Evolutionary conservation across 2,888 invertebrate genomes (phyloP).

Genomic region (Synanthedon tipuliformis): DNA sequence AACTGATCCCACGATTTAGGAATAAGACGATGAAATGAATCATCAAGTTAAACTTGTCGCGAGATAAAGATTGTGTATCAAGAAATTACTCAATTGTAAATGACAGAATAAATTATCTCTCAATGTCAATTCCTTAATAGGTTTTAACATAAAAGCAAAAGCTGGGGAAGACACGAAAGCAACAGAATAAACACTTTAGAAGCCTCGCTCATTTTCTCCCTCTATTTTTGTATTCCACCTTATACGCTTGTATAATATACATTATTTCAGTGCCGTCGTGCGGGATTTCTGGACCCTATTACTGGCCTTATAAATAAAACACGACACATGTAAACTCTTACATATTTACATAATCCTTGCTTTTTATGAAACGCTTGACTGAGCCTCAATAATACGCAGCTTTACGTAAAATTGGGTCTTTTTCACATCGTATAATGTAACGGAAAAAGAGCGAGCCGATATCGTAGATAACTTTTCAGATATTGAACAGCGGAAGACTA

Average conservation of each 20-base stretch:
- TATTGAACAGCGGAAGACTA: not conserved
- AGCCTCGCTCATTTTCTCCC: slow-evolving; percentile 1
- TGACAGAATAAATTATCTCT: not conserved
- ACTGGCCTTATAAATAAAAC: slow-evolving; percentile 14
- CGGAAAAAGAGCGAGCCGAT: too few species aligned
- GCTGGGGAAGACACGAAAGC: not conserved
- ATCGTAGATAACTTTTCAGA: too few species aligned
- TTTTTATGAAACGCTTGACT: slow-evolving; percentile 5
- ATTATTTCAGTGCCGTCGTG: slow-evolving; percentile 6
- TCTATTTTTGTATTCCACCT: slow-evolving; percentile 2
- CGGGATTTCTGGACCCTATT: slow-evolving; percentile 8
- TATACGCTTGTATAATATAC: slow-evolving; percentile 8
- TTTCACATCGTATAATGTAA: too few species aligned
- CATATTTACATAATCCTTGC: slow-evolving; percentile 8
- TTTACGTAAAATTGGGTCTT: too few species aligned
- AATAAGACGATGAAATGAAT: slow-evolving; percentile 6
- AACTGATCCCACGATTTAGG: slow-evolving; percentile 8
- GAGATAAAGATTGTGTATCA: not conserved
- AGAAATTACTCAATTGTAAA: not conserved
- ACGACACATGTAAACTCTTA: slow-evolving; percentile 9
- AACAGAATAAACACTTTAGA: not conserved
- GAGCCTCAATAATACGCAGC: slow-evolving; percentile 1
- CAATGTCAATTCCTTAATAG: not conserved
- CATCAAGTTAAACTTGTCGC: not conserved
- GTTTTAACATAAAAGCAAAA: not conserved